Evolutionary conservation across 2,797 vertebrate genomes (phyloP), one percentile per base, ranked within the genome.

Genomic region (Karalla daura): DNA sequence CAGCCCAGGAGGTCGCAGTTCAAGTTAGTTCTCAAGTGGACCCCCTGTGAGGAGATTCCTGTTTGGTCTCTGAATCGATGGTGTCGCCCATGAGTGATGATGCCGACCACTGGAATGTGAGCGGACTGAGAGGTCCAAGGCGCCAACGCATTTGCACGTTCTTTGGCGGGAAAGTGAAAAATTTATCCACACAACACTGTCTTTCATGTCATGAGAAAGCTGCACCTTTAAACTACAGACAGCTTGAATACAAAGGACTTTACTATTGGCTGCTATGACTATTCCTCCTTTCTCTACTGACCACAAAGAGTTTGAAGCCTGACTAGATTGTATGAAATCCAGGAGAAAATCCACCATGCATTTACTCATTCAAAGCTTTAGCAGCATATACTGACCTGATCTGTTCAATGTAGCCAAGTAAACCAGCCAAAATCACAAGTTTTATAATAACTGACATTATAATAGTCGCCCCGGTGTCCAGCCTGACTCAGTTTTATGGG

Each of bases 1-100:
- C 78, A 66, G 66, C 74, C 33, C 10, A 20, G 11, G 0, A 59
- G 89, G 86, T 86, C 84, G 90, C 10, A 67, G 89, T 70, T 88
- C 86, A 89, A 86, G 83, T 81, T 76, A 55, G 78, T 44, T 79
- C 63, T 83, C 76, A 85, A 76, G 60, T 70, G 37, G 73, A 83
- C 74, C 81, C 85, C 72, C 50, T 63, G 41, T 30, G 52, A 58
- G 78, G 72, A 76, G 66, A 64, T 40, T 28, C 15, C 61, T 36
- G 56, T 79, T 83, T 72, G 41, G 47, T 70, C 30, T 73, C 18
- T n/a, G 61, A 10, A 50, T 63, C 67, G 80, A 85, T 79, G 71
- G 83, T 86, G 84, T 76, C 68, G 53, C 5, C 39, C 28, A 54
- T 81, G 80, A 87, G 63, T 66, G 76, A 87, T 62, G 68, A 49